phyloP scores from a whole-genome alignment of 2,888 invertebrate genomes.

The Aphidius colemani region DNA sequence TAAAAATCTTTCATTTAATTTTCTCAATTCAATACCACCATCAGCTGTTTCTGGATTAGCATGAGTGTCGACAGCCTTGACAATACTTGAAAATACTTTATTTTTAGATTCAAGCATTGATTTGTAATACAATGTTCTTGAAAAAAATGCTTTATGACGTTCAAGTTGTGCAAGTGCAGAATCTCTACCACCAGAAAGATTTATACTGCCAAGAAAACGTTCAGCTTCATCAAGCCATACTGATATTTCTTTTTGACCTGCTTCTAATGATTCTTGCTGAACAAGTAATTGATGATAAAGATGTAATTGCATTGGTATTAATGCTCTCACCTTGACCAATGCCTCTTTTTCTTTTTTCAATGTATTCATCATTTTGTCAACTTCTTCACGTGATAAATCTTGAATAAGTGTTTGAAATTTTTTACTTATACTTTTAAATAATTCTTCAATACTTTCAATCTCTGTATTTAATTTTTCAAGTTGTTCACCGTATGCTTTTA shows the following conservation, averaged over 20 bases:
- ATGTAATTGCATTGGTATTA: constrained; percentile 81
- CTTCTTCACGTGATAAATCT: constrained; percentile 86
- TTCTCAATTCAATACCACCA: constrained; percentile 73
- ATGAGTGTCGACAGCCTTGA: constrained; percentile 76
- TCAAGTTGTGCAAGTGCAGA: constrained; percentile 77
- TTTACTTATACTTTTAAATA: constrained; percentile 89
- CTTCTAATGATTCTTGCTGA: constrained; percentile 88
- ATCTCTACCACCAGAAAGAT: constrained; percentile 71
- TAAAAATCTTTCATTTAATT: constrained; percentile 83
- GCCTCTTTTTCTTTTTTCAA: constrained; percentile 89
- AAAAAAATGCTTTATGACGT: constrained; percentile 84
- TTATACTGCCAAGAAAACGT: constrained; percentile 67
- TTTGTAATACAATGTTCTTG: constrained; percentile 86
- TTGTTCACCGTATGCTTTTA: constrained; percentile 79
- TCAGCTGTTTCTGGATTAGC: constrained; percentile 77
- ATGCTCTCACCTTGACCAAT: constrained; percentile 80
- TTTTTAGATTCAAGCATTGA: constrained; percentile 95
- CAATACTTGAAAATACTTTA: constrained; percentile 86
- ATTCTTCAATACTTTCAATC: constrained; percentile 84
- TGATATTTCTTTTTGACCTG: constrained; percentile 83
- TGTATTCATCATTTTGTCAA: constrained; percentile 86
- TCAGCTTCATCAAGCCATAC: constrained; percentile 88
- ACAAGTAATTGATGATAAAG: constrained; percentile 81
- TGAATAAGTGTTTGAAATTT: constrained; percentile 90
- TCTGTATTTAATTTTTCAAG: constrained; percentile 78